Evolutionary conservation across 2,888 invertebrate genomes (phyloP).

Genomic region (Drosophila monieri): DNA sequence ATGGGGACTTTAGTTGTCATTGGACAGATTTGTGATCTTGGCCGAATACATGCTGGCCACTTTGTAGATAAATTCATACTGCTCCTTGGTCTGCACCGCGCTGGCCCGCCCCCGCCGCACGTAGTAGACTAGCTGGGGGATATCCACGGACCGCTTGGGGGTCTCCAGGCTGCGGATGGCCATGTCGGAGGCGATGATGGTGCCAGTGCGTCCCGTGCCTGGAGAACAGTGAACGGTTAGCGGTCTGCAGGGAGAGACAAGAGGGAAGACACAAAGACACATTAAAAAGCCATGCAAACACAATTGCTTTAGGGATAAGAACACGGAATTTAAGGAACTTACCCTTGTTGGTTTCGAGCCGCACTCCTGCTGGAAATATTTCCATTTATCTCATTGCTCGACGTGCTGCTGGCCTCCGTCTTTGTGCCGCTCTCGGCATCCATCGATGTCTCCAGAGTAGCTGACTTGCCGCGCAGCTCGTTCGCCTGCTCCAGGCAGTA

Average conservation of each 20-base stretch:
- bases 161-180: conserved; percentile 93
- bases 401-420: conserved; percentile 52
- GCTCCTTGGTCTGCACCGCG: conserved; percentile 94
- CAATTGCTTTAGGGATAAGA: conserved; percentile 14
- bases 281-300: conserved; percentile 53
- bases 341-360: conserved; percentile 83
- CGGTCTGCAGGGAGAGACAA: conserved; percentile 85
- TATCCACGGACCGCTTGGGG: conserved; percentile 91
- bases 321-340: conserved; percentile 35
- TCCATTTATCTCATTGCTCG: conserved; percentile 76
- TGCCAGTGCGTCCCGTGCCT: conserved; percentile 95
- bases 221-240: conserved; percentile 94
- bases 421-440: conserved; percentile 35
- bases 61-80: conserved; percentile 96
- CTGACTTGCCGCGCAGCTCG: conserved; percentile 75
- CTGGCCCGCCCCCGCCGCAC: conserved; percentile 95
- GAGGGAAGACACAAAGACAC: conserved; percentile 45
- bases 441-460: conserved; percentile 60
- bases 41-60: conserved; percentile 93
- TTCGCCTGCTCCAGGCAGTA: conserved; percentile 81
- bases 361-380: conserved; percentile 68
- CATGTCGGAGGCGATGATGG: conserved; percentile 93
- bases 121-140: conserved; percentile 93
- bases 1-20: conserved; percentile 84
- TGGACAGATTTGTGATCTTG: conserved; percentile 90